These are phyloP conservation scores for Morelia viridis DNA, from an alignment of 2,797 vertebrate genomes.

Conservation along the genomic window DNA sequence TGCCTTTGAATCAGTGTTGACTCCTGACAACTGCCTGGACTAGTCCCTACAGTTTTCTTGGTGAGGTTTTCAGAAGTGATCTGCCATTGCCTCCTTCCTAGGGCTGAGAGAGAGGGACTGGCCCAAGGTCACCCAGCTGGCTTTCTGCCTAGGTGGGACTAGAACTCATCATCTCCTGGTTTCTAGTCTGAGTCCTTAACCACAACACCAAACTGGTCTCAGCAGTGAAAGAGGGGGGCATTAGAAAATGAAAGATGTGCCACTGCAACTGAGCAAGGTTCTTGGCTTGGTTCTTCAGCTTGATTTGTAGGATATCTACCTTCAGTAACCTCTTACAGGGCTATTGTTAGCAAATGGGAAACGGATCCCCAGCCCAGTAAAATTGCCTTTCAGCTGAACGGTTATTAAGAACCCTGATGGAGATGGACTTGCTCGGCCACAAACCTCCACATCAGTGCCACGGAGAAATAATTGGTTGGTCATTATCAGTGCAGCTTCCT, in stretches of 20 bases:
- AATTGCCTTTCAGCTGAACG: constrained; percentile 20
- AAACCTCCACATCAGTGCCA: background rate
- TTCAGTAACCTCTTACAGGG: background rate
- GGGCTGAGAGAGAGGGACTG: background rate
- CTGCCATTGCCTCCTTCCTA: background rate
- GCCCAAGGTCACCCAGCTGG: background rate
- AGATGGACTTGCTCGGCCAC: background rate
- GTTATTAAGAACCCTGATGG: constrained; percentile 3
- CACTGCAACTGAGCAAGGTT: background rate
- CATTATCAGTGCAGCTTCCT: background rate
- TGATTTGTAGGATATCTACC: background rate
- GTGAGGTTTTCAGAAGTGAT: background rate
- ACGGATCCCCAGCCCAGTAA: constrained; percentile 1
- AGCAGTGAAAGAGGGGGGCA: background rate
- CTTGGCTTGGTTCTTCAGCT: too few relatives aligned
- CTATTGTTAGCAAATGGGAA: background rate
- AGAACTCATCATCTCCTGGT: background rate
- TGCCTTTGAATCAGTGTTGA: background rate
- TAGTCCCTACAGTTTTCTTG: background rate
- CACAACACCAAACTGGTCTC: background rate
- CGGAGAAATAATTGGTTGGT: background rate
- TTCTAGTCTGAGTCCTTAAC: background rate
- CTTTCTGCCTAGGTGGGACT: background rate
- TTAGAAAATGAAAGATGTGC: background rate
- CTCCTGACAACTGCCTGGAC: background rate